phyloP scores from a whole-genome alignment of 2,797 vertebrate genomes.

The Diglossa cyanea region DNA sequence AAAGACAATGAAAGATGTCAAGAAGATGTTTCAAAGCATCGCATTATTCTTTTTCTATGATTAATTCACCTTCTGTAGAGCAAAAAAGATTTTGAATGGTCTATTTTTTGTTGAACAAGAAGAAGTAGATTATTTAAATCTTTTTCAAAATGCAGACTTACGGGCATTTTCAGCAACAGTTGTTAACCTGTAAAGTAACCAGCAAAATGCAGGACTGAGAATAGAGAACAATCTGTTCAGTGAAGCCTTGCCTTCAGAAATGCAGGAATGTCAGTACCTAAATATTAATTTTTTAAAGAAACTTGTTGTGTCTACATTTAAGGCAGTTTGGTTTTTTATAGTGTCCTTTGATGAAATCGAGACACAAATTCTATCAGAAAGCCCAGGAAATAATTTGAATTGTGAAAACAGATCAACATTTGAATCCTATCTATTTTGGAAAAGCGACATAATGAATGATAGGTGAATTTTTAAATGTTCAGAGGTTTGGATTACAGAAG shows the following conservation, averaged over 20 bases:
- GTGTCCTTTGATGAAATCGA: not conserved
- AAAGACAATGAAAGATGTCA: not conserved
- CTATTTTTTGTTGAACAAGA: constrained; percentile 45
- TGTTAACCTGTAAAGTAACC: constrained; percentile 51
- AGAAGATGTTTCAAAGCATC: not conserved
- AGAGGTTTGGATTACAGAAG: not conserved
- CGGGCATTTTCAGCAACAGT: constrained; percentile 46
- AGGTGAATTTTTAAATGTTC: not conserved
- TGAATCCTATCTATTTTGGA: not conserved
- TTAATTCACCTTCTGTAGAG: not conserved
- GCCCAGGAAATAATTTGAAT: not conserved
- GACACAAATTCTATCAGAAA: not conserved
- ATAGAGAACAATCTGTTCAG: constrained; percentile 34
- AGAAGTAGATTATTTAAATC: constrained; percentile 27
- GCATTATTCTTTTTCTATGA: not conserved
- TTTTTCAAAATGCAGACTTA: constrained; percentile 56
- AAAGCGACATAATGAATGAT: not conserved
- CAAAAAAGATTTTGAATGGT: not conserved
- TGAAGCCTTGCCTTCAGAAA: constrained; percentile 26
- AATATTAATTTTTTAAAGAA: not conserved
- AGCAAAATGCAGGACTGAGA: constrained; percentile 33
- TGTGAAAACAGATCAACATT: not conserved
- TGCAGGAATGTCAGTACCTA: not conserved
- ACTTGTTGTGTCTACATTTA: not conserved
- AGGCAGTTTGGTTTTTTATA: not conserved